Evolutionary conservation across 2,888 invertebrate species (phyloP).

Genomic region (Ectemnius continuus): DNA sequence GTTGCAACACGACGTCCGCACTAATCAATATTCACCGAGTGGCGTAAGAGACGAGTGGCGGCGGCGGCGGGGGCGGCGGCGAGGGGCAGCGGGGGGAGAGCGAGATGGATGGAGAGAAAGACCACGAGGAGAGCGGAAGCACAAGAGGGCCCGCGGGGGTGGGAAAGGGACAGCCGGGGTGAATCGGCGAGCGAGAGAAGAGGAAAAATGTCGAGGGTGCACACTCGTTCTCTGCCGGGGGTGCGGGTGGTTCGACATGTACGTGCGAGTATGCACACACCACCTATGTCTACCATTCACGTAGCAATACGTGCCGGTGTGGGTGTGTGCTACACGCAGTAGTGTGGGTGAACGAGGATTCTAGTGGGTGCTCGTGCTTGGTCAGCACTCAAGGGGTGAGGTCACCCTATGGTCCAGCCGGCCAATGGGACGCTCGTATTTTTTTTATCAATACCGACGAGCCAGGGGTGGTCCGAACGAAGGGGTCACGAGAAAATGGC

Average conservation of each 20-base stretch:
- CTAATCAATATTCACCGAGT: conserved; percentile 65
- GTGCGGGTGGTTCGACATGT: conserved; percentile 32
- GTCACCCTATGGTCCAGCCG: conserved; percentile 74
- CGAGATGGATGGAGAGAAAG: conserved; percentile 1
- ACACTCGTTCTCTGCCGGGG: conserved; percentile 29
- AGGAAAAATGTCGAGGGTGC: conserved; percentile 63
- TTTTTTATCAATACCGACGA: conserved; percentile 72
- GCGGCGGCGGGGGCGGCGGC: conserved; percentile 37
- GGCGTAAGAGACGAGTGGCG: conserved; percentile 55
- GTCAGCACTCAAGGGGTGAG: conserved; percentile 74
- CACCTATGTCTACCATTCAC: too few species aligned
- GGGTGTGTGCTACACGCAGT: neutral
- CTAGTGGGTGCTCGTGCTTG: conserved; percentile 75
- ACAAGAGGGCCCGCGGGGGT: neutral
- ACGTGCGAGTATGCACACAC: conserved; percentile 25
- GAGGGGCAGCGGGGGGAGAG: conserved; percentile 11
- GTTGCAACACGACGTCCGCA: conserved; percentile 61
- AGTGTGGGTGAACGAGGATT: conserved; percentile 52
- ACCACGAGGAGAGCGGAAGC: conserved; percentile 12
- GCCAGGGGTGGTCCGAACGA: conserved; percentile 62
- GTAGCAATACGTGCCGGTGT: neutral
- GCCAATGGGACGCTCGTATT: conserved; percentile 72
- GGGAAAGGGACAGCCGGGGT: conserved; percentile 7
- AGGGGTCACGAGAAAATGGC: conserved; percentile 73
- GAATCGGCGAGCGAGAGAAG: conserved; percentile 26